Conservation (phyloP, 2,888 invertebrate species). For the Icerya purchasi region DNA sequence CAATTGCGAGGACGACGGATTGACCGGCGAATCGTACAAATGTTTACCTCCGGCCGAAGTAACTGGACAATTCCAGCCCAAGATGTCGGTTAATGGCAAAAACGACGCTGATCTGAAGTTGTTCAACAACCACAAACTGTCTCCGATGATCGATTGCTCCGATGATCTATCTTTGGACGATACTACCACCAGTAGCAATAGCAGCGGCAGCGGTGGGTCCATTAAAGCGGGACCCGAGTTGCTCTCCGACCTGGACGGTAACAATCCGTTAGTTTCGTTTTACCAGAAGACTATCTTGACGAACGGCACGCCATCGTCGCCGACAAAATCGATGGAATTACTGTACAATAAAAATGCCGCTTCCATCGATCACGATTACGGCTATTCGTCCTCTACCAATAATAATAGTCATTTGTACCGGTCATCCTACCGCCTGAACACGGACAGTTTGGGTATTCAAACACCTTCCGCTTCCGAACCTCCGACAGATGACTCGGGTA, state of each 20-base stretch:
- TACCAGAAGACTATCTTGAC: background rate
- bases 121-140: background rate
- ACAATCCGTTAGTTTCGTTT: background rate
- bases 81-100: background rate
- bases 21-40: slow-evolving; percentile 10
- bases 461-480: slow-evolving; percentile 67
- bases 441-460: slow-evolving; percentile 52
- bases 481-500: slow-evolving; percentile 27
- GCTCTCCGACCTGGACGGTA: background rate
- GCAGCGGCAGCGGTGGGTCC: background rate
- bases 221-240: too few relatives aligned
- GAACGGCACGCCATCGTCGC: too few relatives aligned
- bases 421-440: slow-evolving; percentile 24
- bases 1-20: slow-evolving; percentile 6
- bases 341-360: background rate
- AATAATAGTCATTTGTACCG: background rate
- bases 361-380: slow-evolving; percentile 9
- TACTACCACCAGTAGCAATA: background rate
- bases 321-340: background rate
- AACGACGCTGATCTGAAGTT: background rate
- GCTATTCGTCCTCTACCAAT: slow-evolving; percentile 6
- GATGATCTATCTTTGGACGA: background rate
- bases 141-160: background rate
- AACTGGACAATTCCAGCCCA: slow-evolving; percentile 11
- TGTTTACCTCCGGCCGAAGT: slow-evolving; percentile 9